Evolutionary conservation across 2,113 vertebrate genomes (phyloP), one percentile per base, ranked within the genome.

Genomic region (Monopterus albus): DNA sequence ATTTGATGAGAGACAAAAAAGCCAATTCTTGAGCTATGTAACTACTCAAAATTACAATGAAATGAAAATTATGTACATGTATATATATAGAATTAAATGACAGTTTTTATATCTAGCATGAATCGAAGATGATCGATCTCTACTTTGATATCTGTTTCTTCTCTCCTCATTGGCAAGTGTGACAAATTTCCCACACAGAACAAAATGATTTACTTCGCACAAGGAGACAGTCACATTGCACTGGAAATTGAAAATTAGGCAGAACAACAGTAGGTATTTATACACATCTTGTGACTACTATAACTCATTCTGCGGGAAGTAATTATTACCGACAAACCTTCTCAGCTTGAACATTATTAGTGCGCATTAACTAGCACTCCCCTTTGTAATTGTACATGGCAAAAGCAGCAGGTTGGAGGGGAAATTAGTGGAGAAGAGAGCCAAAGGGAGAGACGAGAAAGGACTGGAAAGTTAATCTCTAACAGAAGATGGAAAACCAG

Each of bases 261-360:
- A 73, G 68, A 87, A 81, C 82, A 88, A 84, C 89, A 83, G 87
- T 84, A 71, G 78, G 84, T 85, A 84, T 88, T 87, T 88, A 87
- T 89, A 79, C 82, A 75, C 81, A 75, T 89, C 84, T 82, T 72
- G 79, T 85, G 90, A 86, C 87, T 81, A 84, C 88, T 84, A 88
- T 92, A 89, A 92, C 89, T 88, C 94, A 93, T 88, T 91, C 93
- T 92, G 94, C 83, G 91, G 91, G 87, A 86, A 92, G 85, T 95
- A 94, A 95, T 95, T 96, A 95, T 95, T 94, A 92, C 92, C 88
- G 91, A 92, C 88, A 95, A 95, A 95, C 92, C 88, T 91, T 90
- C 93, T 85, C 94, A 93, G 92, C 93, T 94, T 91, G 92, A 95
- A 84, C 46, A 66, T 95, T 93, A 95, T 93, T 95, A 94, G 86